Percentiles rank a stretch among this genome's conserved stretches.
These are phyloP conservation scores for Sebastiscus albofasciatus DNA, from an alignment of 2,797 vertebrate species.

Conservation along the genomic window DNA sequence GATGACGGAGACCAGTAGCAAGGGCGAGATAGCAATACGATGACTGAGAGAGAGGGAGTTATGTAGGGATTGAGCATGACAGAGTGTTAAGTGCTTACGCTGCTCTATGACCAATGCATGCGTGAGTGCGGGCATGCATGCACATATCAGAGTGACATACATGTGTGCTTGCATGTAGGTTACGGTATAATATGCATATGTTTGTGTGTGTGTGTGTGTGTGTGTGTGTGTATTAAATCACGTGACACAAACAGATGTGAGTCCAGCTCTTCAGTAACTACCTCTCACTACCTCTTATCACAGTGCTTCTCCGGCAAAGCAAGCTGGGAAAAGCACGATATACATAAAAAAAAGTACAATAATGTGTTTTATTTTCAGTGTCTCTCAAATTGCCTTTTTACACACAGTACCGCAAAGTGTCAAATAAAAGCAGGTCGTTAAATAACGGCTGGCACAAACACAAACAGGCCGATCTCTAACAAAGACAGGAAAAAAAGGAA, in stretches of 20 bases:
- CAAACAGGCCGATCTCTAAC: background rate
- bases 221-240: background rate
- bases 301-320: slow-evolving; percentile 7
- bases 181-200: slow-evolving; percentile 22
- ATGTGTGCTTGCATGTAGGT: slow-evolving; percentile 32
- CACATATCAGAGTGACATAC: slow-evolving; percentile 17
- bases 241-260: background rate
- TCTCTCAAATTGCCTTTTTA: background rate
- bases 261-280: background rate
- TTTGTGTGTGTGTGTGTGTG: slow-evolving; percentile 8
- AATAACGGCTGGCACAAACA: background rate
- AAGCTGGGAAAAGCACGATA: slow-evolving; percentile 17
- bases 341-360: background rate
- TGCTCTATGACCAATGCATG: background rate
- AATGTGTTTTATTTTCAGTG: background rate
- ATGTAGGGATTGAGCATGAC: slow-evolving; percentile 14
- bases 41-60: background rate
- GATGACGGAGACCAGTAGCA: background rate
- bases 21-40: background rate
- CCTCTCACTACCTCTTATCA: background rate
- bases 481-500: background rate
- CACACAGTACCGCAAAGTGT: background rate
- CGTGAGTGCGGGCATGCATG: slow-evolving; percentile 19
- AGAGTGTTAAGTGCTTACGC: background rate
- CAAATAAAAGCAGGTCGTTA: background rate